phyloP scores from a whole-genome alignment of 2,113 vertebrate genomes.

The Neotragus pygmaeus region DNA sequence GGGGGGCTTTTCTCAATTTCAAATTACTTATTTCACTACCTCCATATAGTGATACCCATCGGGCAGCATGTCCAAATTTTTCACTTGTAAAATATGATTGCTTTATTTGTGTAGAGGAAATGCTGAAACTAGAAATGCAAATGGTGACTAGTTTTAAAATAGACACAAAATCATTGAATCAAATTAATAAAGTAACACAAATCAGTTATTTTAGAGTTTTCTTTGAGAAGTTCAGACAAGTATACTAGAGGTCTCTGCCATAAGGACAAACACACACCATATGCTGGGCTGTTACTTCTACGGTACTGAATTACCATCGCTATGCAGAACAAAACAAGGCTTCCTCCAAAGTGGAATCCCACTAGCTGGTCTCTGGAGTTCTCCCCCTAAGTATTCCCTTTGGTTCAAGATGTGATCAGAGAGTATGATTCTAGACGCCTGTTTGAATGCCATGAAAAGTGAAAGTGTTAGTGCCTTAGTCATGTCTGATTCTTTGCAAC shows the following conservation, averaged over 20 bases:
- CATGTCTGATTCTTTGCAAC: not conserved
- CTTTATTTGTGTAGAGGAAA: not conserved
- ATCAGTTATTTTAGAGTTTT: not conserved
- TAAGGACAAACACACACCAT: not conserved
- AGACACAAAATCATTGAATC: not conserved
- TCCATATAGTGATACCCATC: not conserved
- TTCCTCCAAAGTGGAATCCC: not conserved
- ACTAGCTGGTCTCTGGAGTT: not conserved
- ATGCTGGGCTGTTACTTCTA: not conserved
- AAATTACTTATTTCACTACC: not conserved
- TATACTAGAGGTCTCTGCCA: not conserved
- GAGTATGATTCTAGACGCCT: not conserved
- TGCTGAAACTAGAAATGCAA: constrained; percentile 3
- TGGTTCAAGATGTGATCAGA: not conserved
- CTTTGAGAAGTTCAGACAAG: not conserved
- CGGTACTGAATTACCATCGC: not conserved
- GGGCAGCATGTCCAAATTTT: not conserved
- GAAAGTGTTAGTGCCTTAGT: not conserved
- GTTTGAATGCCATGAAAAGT: not conserved
- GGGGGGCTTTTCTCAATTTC: not conserved
- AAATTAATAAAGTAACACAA: not conserved
- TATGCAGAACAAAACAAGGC: not conserved
- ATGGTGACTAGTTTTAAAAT: not conserved
- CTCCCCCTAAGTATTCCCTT: not conserved
- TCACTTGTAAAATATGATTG: not conserved